phyloP scores from a whole-genome alignment of 2,113 vertebrate genomes.

The Chauna torquata region DNA sequence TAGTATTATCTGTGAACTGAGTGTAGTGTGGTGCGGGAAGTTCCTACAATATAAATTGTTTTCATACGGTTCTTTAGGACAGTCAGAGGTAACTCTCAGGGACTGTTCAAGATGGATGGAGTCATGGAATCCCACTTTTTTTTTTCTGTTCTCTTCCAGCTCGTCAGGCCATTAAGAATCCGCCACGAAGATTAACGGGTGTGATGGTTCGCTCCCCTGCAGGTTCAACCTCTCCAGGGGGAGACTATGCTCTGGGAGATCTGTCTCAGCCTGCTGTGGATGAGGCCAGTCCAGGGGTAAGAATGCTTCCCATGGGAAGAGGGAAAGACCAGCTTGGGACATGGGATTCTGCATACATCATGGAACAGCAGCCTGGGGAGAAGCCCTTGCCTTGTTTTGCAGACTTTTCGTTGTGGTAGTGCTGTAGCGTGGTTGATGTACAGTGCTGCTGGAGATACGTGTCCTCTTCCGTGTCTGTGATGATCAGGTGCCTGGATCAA shows the following conservation, averaged over 20 bases:
- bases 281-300: conserved; percentile 83
- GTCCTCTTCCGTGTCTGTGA: neutral
- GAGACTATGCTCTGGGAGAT: conserved; percentile 87
- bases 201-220: conserved; percentile 91
- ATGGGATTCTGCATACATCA: neutral
- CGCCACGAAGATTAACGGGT: conserved; percentile 88
- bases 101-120: neutral
- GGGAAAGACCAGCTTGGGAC: neutral
- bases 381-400: neutral
- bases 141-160: conserved; percentile 74
- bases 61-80: neutral
- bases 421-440: conserved; percentile 26
- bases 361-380: neutral
- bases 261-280: conserved; percentile 78
- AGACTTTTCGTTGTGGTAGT: neutral
- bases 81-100: neutral
- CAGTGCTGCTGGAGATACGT: neutral
- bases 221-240: conserved; percentile 86
- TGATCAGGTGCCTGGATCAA: neutral
- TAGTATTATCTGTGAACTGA: neutral
- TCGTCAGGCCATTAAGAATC: conserved; percentile 94
- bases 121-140: neutral
- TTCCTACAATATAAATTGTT: neutral
- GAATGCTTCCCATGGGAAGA: conserved; percentile 17
- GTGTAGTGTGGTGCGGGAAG: neutral